Base-by-base conservation (phyloP, 2,888 invertebrate species). In the Molorchus minor region DNA sequence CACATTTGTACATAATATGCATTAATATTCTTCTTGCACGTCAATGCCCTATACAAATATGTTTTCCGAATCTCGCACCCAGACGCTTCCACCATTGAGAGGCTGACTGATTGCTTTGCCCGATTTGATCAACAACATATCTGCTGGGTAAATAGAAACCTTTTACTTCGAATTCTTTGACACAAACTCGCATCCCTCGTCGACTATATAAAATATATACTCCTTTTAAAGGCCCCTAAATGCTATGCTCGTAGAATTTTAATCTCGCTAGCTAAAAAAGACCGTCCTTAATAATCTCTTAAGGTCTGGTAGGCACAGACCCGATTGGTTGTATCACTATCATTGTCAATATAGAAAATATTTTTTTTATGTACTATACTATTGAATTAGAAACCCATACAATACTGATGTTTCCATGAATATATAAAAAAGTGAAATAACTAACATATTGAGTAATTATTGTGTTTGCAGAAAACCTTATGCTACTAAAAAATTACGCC, bases 41-140 rank as follows among this genome's bases (percentile, higher is more conserved):
- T 36, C 44, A 38, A 35, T 45, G 45, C 16, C 21, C 8, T 35
- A 44, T 57, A 52, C 59, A 52, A 59, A 61, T 52, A 61, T 56
- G 55, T 55, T 57, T 56, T 57, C 19, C 52, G 45, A 57, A 59
- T 59, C 65, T 49, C 40, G 61, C 35, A 38, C 57, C 61, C 49
- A 47, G 52, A 40, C 56, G 61, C 66, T 64, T 66, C 57, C 55
- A 56, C 56, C 56, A 46, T 41, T 58, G 55, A 53, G 65, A 66
- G 65, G 43, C 70, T 72, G 74, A 75, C 76, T 77, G 78, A 78
- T 78, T 78, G 78, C 77, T 77, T 76, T 75, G 69, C 72, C 71
- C 74, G 73, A 73, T 74, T 75, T 74, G 76, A 76, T 75, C 76
- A 75, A 74, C 76, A 75, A 77, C 76, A 77, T 77, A 78, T 78